Base-by-base conservation (phyloP, 2,888 invertebrate species). In the Fragum fragum region DNA sequence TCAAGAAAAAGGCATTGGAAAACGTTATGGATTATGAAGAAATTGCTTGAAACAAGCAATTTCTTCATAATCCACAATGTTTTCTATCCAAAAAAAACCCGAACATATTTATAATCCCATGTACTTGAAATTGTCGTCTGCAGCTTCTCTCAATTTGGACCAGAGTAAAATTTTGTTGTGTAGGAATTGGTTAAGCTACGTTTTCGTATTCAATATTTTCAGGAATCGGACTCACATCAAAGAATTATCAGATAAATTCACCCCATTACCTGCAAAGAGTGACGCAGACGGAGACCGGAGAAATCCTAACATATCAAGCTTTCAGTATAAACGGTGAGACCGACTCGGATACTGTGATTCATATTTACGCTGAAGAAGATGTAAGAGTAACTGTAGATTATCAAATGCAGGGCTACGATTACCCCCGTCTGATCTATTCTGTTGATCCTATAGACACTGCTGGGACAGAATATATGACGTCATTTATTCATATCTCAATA, bases 401-500 rank as follows among this genome's bases (percentile, higher is more conserved):
- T 18, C 14, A 32, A 1, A 21, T 32, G n/a, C 2, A 26, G 11
- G 32, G 42, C 2, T 21, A 1, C 26, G 28, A 18, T 18, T 39
- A 26, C 23, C 66, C 39, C 5, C 36, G 16, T 21, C 66, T 66
- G 18, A 21, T 32, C 2, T 71, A 29, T 57, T 3, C 39, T 14
- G 55, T 71, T 7, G 76, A 76, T 18, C 80, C 80, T 0, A 7
- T 76, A 16, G 80, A 80, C 32, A 72, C 68, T 5, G 42, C 76
- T 39, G 80, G 80, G 9, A 69, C 57, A 0, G 80, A 80, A 55
- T 80, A 76, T 29, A 76, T 80, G 76, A 73, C 80, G 1, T 57
- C 76, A 11, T 57, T 53, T 5, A 76, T 80, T n/a, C 47, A 28
- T 21, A 39, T 0, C 14, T 14, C 47, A 55, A 42, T 55, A 1